Evolutionary conservation across 2,797 vertebrate genomes (phyloP).

Genomic region (Tapirus indicus): DNA sequence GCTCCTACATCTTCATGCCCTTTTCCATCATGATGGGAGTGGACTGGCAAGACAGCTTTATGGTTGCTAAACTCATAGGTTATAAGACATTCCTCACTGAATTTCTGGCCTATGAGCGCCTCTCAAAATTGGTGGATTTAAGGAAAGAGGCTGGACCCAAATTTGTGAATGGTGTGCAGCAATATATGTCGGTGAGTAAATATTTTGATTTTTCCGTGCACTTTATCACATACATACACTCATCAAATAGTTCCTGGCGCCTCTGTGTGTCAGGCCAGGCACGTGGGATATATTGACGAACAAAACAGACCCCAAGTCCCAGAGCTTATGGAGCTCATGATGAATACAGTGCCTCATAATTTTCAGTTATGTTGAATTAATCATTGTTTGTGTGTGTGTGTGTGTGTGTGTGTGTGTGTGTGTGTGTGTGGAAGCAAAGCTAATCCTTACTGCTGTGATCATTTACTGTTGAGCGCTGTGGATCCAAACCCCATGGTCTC

Average conservation of each 20-base stretch:
- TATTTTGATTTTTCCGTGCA: background rate
- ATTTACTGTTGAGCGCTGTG: background rate
- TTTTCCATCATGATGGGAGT: conserved; percentile 95
- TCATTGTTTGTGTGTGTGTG: background rate
- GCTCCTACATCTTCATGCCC: conserved; percentile 95
- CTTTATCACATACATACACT: background rate
- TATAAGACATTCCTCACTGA: conserved; percentile 95
- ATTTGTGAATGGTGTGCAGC: conserved; percentile 91
- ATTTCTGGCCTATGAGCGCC: conserved; percentile 93
- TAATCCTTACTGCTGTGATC: background rate
- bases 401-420: background rate
- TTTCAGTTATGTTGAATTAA: background rate
- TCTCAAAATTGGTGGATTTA: conserved; percentile 90
- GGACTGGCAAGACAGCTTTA: conserved; percentile 94
- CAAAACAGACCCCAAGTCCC: background rate
- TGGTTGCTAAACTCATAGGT: conserved; percentile 93
- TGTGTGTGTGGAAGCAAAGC: background rate
- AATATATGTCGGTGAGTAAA: conserved; percentile 92
- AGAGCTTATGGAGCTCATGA: background rate
- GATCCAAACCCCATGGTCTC: background rate
- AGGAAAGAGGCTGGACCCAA: conserved; percentile 89
- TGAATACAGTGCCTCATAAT: background rate
- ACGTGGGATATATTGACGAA: background rate
- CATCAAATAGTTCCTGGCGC: background rate
- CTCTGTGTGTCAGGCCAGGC: background rate